Conservation (phyloP, 2,797 vertebrate species). For the Tapirus indicus region DNA sequence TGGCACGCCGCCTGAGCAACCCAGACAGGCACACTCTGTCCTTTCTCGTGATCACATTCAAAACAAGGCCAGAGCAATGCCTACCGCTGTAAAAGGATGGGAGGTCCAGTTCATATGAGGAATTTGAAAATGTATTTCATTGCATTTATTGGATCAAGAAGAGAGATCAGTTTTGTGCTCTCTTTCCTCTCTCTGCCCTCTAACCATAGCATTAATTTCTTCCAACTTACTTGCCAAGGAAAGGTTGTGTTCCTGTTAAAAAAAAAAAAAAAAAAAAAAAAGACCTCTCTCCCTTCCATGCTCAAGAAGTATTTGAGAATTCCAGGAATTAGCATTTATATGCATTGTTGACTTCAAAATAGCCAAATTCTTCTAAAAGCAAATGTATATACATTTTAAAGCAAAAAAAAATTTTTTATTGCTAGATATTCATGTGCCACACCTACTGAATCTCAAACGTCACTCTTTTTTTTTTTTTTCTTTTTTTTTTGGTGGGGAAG, state of each 20-base stretch:
- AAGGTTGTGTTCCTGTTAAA: neutral
- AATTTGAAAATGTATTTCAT: neutral
- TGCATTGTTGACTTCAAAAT: neutral
- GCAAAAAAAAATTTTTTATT: neutral
- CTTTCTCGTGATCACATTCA: conserved; percentile 50
- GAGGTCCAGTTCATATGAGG: neutral
- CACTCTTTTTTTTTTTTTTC: no score
- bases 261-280: neutral
- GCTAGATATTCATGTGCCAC: neutral
- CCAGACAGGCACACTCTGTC: conserved; percentile 55
- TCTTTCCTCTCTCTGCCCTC: neutral
- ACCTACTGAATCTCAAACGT: conserved; percentile 4
- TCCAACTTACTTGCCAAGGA: conserved; percentile 5
- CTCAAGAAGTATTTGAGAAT: conserved; percentile 44
- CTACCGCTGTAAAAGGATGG: neutral
- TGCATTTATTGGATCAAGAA: neutral
- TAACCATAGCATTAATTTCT: neutral
- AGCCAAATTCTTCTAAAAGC: neutral
- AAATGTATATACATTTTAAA: neutral
- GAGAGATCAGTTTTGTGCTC: neutral
- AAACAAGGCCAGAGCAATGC: conserved; percentile 3
- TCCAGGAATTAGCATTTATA: neutral
- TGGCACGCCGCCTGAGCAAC: neutral
- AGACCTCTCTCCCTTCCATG: neutral
- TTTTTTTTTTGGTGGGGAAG: no score